Percentiles rank a stretch among this genome's conserved stretches.
phyloP scores from a whole-genome alignment of 1,140 invertebrate genomes.

The Andrena cerasifolii region DNA sequence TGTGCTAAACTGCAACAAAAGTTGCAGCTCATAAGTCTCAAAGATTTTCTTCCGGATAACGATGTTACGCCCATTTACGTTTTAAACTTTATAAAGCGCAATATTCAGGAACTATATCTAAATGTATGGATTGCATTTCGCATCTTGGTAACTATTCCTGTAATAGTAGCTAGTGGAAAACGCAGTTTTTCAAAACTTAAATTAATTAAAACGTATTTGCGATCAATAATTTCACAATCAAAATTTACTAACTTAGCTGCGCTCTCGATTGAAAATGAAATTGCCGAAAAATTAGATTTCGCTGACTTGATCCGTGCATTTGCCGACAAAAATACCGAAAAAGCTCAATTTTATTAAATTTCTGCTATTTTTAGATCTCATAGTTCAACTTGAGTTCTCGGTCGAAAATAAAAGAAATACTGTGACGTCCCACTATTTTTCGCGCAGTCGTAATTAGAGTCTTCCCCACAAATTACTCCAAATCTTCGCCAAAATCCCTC shows the following conservation, averaged over 20 bases:
- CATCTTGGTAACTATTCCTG: conserved; percentile 51
- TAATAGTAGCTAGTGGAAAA: conserved; percentile 56
- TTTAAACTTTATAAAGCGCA: conserved; percentile 49
- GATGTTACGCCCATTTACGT: conserved; percentile 43
- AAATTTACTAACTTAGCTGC: conserved; percentile 39
- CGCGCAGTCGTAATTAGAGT: too few relatives aligned
- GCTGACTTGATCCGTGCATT: conserved; percentile 30
- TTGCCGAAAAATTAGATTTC: conserved; percentile 46
- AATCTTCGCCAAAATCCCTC: too few relatives aligned
- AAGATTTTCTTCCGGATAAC: conserved; percentile 38
- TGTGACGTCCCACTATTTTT: too few relatives aligned
- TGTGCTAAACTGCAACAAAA: conserved; percentile 37
- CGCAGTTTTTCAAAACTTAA: conserved; percentile 59
- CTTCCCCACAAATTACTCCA: too few relatives aligned
- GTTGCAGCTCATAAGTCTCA: conserved; percentile 49
- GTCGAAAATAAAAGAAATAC: too few relatives aligned
- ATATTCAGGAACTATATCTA: conserved; percentile 52
- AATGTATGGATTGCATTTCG: conserved; percentile 50
- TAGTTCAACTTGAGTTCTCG: too few relatives aligned
- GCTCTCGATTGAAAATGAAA: conserved; percentile 54
- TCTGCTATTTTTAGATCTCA: too few relatives aligned
- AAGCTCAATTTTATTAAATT: conserved; percentile 27
- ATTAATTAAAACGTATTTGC: conserved; percentile 50
- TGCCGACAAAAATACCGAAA: conserved; percentile 34
- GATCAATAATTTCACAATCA: conserved; percentile 54